A percentile compares a stretch with the other conserved stretches of the same genome.
Conservation (phyloP, 2,888 invertebrate genomes). For the Tetanocera ferruginea region DNA sequence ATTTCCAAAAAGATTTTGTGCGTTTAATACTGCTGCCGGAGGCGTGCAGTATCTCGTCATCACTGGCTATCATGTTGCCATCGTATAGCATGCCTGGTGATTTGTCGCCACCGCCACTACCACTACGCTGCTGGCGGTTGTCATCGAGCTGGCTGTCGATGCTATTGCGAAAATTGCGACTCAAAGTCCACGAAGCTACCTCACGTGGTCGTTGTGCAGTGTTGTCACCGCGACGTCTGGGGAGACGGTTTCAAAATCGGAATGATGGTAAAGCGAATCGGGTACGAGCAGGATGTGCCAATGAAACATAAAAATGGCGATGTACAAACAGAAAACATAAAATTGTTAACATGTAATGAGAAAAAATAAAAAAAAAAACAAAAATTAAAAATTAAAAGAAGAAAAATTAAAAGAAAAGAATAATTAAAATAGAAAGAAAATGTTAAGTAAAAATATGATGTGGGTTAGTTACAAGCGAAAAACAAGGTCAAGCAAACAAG, state of each 20-base stretch:
- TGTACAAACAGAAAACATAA: not conserved
- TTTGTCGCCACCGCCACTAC: slow-evolving; percentile 42
- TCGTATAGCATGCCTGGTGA: slow-evolving; percentile 61
- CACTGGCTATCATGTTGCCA: slow-evolving; percentile 60
- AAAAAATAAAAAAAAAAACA: not conserved
- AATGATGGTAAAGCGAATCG: not conserved
- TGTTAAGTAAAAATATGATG: too few species aligned
- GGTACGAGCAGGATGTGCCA: not conserved
- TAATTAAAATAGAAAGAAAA: too few species aligned
- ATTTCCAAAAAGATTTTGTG: slow-evolving; percentile 89
- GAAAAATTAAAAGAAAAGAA: not conserved
- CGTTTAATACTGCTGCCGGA: slow-evolving; percentile 77
- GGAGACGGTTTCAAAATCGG: not conserved
- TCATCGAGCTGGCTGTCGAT: slow-evolving; percentile 66
- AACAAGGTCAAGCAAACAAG: too few species aligned
- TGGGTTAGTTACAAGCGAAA: too few species aligned
- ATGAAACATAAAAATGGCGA: not conserved
- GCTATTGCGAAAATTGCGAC: slow-evolving; percentile 65
- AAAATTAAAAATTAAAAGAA: not conserved
- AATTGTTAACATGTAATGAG: not conserved
- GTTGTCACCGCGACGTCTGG: slow-evolving; percentile 59
- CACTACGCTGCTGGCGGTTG: slow-evolving; percentile 45
- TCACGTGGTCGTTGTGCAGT: slow-evolving; percentile 62
- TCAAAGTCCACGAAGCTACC: slow-evolving; percentile 66
- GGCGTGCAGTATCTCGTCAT: slow-evolving; percentile 69